These are phyloP conservation scores for Linnaemya tessellans DNA, from an alignment of 2,888 invertebrate species.

Conservation along the genomic window DNA sequence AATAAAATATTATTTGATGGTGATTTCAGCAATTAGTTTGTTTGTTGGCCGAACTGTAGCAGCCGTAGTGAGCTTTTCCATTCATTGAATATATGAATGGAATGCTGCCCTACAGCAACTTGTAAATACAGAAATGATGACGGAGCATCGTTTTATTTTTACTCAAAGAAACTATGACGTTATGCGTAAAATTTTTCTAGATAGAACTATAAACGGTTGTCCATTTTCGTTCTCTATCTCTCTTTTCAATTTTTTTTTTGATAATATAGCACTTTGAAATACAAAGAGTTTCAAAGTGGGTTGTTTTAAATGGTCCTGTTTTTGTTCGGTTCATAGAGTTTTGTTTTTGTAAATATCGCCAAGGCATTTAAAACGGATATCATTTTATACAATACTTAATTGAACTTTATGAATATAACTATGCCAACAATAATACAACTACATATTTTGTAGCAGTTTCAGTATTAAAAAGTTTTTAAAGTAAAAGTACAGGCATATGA, in stretches of 20 bases:
- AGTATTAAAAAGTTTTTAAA: neutral
- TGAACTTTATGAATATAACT: slow-evolving; percentile 30
- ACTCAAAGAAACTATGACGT: slow-evolving; percentile 44
- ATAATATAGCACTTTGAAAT: slow-evolving; percentile 40
- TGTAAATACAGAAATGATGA: neutral
- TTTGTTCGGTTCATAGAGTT: neutral
- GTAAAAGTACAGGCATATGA: slow-evolving; percentile 9
- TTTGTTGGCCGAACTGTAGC: neutral
- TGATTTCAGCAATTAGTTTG: neutral
- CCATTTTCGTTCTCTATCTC: neutral
- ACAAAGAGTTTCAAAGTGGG: slow-evolving; percentile 61
- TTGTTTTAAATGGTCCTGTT: slow-evolving; percentile 10
- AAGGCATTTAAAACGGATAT: slow-evolving; percentile 1
- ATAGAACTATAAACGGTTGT: neutral
- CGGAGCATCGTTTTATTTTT: neutral
- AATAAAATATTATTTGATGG: neutral
- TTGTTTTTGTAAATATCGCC: neutral
- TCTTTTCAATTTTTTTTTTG: neutral
- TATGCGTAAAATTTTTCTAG: neutral
- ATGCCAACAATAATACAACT: neutral
- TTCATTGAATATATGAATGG: slow-evolving; percentile 32
- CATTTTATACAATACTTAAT: slow-evolving; percentile 11
- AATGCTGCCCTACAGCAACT: no score
- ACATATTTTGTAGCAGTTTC: neutral
- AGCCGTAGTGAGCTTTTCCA: neutral